Base-by-base conservation (phyloP, 2,888 invertebrate species). In the Nasonovia ribisnigri region DNA sequence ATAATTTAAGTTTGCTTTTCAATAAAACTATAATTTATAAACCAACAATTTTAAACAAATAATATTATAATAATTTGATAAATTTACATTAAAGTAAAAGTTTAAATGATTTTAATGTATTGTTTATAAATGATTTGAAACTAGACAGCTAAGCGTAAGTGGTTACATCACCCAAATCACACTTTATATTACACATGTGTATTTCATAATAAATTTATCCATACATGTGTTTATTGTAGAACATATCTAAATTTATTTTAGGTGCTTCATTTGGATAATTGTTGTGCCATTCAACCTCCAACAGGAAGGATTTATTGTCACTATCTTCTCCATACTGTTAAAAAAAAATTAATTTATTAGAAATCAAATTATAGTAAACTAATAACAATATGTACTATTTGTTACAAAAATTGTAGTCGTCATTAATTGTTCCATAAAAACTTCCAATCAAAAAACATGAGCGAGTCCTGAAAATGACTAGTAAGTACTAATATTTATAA, bases 191-290 rank as follows among this genome's bases (percentile, higher is more conserved):
- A 86, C 86, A 86, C 1, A 54, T 36, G 16, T 89, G 16, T 87
- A 88, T 46, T 88, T 42, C 67, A 26, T 11, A 57, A 88, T 88
- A 26, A 89, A 93, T 92, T 60, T 92, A 95, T 95, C 97, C 98
- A 97, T 96, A 99, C 99, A 99, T 96, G 96, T 98, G 97, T 95
- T 98, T 98, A 96, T 99, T 99, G 95, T 98, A 99, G 96, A 99
- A 99, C 77, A 98, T 97, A 95, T 99, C 98, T 97, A 99, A 96
- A 96, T 97, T 98, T 94, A 99, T 96, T 51, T 95, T 96, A 26
- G 99, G 99, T 95, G 97, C 96, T 88, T 97, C 97, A 87, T 97
- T 97, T 13, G 99, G 99, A 96, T 99, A 99, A 88, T 97, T 97
- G 1, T 97, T 96, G 48, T 97, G 97, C 99, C 99, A 99, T 95